phyloP scores from a whole-genome alignment of 1,140 invertebrate species.

The Trissolcus basalis region DNA sequence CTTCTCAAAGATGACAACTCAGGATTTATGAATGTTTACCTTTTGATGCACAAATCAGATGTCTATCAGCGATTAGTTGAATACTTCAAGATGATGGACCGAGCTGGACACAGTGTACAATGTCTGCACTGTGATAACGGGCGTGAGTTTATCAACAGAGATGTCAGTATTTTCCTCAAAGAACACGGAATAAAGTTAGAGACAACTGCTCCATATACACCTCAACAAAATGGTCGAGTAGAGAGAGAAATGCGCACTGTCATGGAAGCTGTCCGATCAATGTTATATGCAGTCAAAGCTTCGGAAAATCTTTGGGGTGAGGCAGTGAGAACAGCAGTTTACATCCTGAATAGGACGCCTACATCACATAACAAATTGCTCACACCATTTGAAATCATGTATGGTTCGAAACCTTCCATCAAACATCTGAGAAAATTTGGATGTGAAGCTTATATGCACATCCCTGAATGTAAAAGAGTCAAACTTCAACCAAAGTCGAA shows the following conservation, averaged over 20 bases:
- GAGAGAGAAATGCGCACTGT: slow-evolving; percentile 70
- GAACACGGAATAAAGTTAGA: slow-evolving; percentile 9
- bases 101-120: too few species aligned
- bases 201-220: slow-evolving; percentile 46
- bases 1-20: too few species aligned
- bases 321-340: slow-evolving; percentile 68
- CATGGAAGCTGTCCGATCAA: slow-evolving; percentile 65
- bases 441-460: slow-evolving; percentile 49
- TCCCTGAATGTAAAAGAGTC: slow-evolving; percentile 58
- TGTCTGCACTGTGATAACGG: slow-evolving; percentile 26
- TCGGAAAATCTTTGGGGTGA: slow-evolving; percentile 69
- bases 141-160: slow-evolving; percentile 17
- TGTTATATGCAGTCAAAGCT: slow-evolving; percentile 62
- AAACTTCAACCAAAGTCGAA: slow-evolving; percentile 60
- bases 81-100: too few species aligned
- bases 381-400: slow-evolving; percentile 53
- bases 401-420: slow-evolving; percentile 71
- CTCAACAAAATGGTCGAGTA: slow-evolving; percentile 64
- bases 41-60: too few species aligned
- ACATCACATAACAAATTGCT: slow-evolving; percentile 62
- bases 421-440: slow-evolving; percentile 63
- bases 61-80: too few species aligned
- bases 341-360: slow-evolving; percentile 53
- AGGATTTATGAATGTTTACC: too few species aligned
- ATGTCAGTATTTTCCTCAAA: background rate